Conservation (phyloP, 2,888 invertebrate species). For the Drosophila histrio region DNA sequence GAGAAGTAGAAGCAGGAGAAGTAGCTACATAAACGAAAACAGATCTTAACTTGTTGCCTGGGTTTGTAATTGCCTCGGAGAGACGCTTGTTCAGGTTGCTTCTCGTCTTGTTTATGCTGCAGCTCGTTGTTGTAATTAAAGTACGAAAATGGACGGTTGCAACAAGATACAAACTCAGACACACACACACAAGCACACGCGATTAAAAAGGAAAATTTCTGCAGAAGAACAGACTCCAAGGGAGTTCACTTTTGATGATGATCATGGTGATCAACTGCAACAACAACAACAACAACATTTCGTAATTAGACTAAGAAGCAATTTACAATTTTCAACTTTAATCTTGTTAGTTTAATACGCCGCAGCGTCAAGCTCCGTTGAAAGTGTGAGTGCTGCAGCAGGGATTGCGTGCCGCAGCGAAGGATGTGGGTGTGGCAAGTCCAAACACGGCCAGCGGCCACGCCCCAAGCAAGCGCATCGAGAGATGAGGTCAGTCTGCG, state of each 20-base stretch:
- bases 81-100: conserved; percentile 32
- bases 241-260: conserved; percentile 55
- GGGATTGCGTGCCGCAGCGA: conserved; percentile 58
- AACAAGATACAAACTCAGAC: conserved; percentile 27
- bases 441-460: conserved; percentile 54
- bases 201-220: conserved; percentile 62
- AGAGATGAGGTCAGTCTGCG: conserved; percentile 45
- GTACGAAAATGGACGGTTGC: conserved; percentile 69
- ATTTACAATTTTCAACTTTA: conserved; percentile 77
- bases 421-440: conserved; percentile 66
- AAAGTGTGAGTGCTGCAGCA: conserved; percentile 46
- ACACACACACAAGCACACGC: conserved; percentile 19
- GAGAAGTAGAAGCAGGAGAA: background rate
- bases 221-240: conserved; percentile 30
- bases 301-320: conserved; percentile 79
- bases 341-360: conserved; percentile 76
- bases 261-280: conserved; percentile 61
- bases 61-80: conserved; percentile 62
- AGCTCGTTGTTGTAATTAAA: conserved; percentile 76
- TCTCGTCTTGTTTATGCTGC: conserved; percentile 46
- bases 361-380: background rate
- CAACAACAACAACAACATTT: conserved; percentile 36
- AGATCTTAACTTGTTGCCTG: conserved; percentile 59
- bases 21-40: conserved; percentile 33
- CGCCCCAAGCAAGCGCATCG: conserved; percentile 47